Conservation (phyloP, 2,888 invertebrate species). For the Junonia oenone region DNA sequence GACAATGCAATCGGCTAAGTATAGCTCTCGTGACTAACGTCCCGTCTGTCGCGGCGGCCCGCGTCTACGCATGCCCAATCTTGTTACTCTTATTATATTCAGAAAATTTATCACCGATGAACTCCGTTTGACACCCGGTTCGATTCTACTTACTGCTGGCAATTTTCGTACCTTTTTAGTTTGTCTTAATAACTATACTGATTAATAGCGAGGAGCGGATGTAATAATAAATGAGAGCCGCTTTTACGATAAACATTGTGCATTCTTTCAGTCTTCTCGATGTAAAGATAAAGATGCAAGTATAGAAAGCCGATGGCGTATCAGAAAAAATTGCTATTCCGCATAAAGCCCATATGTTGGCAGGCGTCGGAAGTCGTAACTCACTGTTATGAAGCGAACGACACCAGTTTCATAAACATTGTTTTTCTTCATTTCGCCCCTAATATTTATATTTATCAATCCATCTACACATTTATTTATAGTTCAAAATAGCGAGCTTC, state of each 20-base stretch:
- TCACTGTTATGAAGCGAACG: constrained; percentile 78
- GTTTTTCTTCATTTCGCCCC: constrained; percentile 79
- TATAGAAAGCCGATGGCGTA: not conserved
- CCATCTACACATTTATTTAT: constrained; percentile 80
- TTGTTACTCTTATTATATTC: constrained; percentile 75
- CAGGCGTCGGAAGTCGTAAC: constrained; percentile 78
- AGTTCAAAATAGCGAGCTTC: constrained; percentile 75
- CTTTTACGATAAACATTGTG: not conserved
- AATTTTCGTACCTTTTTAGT: constrained; percentile 18
- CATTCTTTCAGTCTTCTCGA: not conserved
- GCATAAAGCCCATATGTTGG: constrained; percentile 65
- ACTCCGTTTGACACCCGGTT: constrained; percentile 63
- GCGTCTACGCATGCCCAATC: constrained; percentile 55
- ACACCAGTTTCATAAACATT: constrained; percentile 80
- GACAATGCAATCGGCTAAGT: constrained; percentile 77
- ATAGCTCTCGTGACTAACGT: constrained; percentile 73
- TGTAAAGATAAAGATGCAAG: constrained; percentile 22
- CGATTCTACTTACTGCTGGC: constrained; percentile 17
- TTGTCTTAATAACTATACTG: not conserved
- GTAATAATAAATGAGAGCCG: not conserved
- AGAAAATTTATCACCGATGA: constrained; percentile 70
- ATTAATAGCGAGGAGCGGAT: not conserved
- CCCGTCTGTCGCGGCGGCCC: constrained; percentile 50
- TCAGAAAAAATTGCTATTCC: constrained; percentile 59
- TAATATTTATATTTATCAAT: constrained; percentile 80